phyloP scores from a whole-genome alignment of 2,797 vertebrate genomes.

The Tamandua tetradactyla region DNA sequence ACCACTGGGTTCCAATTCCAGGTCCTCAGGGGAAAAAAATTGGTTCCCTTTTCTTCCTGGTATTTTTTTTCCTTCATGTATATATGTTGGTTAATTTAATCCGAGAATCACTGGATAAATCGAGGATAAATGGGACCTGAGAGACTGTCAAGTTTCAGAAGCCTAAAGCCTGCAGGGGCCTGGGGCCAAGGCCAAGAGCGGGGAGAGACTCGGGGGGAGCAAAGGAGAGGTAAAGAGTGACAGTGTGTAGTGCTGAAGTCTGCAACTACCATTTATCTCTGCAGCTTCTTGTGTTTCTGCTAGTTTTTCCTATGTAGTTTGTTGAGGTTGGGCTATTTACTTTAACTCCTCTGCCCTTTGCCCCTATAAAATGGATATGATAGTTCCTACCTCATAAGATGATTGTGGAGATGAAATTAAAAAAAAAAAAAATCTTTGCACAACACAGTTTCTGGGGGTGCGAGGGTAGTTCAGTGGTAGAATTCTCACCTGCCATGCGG shows the following conservation, averaged over 20 bases:
- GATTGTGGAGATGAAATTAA: not conserved
- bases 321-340: no score
- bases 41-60: not conserved
- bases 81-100: not conserved
- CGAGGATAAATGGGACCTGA: not conserved
- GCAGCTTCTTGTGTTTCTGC: no score
- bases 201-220: not conserved
- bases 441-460: not conserved
- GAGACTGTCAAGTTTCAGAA: not conserved
- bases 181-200: not conserved
- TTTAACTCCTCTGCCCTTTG: no score
- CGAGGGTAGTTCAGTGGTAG: no score
- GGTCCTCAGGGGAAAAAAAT: not conserved
- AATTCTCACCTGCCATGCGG: no score
- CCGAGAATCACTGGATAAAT: not conserved
- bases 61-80: not conserved
- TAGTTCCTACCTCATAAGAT: not conserved
- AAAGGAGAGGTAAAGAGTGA: no score
- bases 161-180: not conserved
- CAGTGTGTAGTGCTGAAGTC: no score
- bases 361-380: not conserved
- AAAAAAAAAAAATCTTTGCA: not conserved
- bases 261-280: no score
- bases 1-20: not conserved
- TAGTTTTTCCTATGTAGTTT: no score